These are phyloP conservation scores for Diadumene lineata DNA, from an alignment of 92 coral and sea anemone species.

Conservation along the genomic window DNA sequence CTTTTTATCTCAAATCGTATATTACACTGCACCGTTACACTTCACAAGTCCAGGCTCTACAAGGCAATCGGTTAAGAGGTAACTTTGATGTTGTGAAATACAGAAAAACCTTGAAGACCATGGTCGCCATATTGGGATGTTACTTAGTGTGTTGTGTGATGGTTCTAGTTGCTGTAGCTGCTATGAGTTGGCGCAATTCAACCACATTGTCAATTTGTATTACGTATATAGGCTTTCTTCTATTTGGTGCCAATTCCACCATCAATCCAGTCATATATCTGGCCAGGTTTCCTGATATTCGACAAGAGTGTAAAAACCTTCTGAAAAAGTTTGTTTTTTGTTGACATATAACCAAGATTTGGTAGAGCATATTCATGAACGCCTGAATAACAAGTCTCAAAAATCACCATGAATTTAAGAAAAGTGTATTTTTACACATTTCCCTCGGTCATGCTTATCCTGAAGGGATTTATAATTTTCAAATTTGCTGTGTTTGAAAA, in stretches of 20 bases:
- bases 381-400: no score
- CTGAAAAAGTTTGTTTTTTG: neutral
- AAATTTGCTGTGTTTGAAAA: no score
- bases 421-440: no score
- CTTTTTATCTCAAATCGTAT: neutral
- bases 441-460: no score
- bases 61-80: neutral
- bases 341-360: no score
- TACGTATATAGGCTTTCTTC: neutral
- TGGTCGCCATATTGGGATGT: conserved; percentile 25
- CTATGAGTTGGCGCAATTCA: neutral
- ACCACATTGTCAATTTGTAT: neutral
- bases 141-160: neutral
- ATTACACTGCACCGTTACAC: conserved; percentile 16
- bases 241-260: conserved; percentile 14
- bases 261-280: conserved; percentile 10
- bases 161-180: neutral
- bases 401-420: no score
- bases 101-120: conserved; percentile 26
- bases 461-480: no score
- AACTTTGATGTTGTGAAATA: conserved; percentile 29
- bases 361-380: no score
- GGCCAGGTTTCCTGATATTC: conserved; percentile 9
- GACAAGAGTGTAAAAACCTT: neutral
- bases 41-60: conserved; percentile 12